phyloP scores from a whole-genome alignment of 1,140 invertebrate genomes.

The Theocolax elegans region DNA sequence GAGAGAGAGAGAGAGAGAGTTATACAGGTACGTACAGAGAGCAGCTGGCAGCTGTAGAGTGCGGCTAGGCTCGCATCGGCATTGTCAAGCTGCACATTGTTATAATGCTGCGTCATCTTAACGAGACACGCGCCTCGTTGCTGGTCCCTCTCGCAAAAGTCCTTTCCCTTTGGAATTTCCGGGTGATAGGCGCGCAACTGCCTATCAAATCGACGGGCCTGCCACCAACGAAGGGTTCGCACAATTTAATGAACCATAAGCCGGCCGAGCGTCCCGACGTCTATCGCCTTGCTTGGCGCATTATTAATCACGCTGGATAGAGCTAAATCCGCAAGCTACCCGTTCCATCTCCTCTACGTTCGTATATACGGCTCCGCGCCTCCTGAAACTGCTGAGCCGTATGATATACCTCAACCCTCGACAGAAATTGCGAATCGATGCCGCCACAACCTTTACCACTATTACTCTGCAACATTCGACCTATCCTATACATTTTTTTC shows the following conservation, averaged over 20 bases:
- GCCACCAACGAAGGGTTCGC: slow-evolving; percentile 43
- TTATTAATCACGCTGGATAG: slow-evolving; percentile 45
- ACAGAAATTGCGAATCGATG: slow-evolving; percentile 16
- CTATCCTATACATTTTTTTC: too few relatives aligned
- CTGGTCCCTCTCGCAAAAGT: too few relatives aligned
- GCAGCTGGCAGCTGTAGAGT: too few relatives aligned
- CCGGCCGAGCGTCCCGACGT: slow-evolving; percentile 11
- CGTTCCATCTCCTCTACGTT: too few relatives aligned
- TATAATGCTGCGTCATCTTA: slow-evolving; percentile 62
- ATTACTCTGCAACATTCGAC: too few relatives aligned
- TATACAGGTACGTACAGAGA: too few relatives aligned
- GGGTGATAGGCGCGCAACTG: slow-evolving; percentile 39
- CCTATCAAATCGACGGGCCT: slow-evolving; percentile 51
- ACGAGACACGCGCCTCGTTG: slow-evolving; percentile 53
- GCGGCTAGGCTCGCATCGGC: too few relatives aligned
- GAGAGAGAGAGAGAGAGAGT: too few relatives aligned
- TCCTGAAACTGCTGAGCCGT: slow-evolving; percentile 19
- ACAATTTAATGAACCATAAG: slow-evolving; percentile 57
- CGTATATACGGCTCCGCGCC: too few relatives aligned
- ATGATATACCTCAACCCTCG: neutral
- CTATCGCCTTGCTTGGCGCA: slow-evolving; percentile 20
- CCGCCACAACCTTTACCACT: too few relatives aligned
- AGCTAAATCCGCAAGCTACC: slow-evolving; percentile 7
- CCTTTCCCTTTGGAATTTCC: neutral
- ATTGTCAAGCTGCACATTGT: slow-evolving; percentile 49